Percentiles rank a stretch among this genome's conserved stretches.
Evolutionary conservation across 2,113 vertebrate species (phyloP).

Genomic region (Onychorhynchus coronatus): DNA sequence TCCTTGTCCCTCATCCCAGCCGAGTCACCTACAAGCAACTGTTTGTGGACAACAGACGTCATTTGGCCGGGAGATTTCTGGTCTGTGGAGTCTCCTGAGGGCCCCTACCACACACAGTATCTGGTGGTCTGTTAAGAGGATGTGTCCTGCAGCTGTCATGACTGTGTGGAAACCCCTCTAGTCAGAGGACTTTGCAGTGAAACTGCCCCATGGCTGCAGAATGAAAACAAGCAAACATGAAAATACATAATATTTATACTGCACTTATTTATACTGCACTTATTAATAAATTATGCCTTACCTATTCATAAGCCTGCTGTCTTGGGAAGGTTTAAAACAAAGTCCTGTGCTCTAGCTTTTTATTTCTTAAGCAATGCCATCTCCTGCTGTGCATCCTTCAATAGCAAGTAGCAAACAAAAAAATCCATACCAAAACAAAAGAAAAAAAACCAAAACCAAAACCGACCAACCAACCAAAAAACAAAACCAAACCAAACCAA

Average conservation of each 20-base stretch:
- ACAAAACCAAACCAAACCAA: not conserved
- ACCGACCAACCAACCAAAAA: too few species aligned
- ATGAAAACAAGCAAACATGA: not conserved
- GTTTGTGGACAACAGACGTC: not conserved
- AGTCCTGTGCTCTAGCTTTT: not conserved
- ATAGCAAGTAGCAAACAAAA: not conserved
- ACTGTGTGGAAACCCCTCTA: not conserved
- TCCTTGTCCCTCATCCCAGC: not conserved
- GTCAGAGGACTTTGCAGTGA: not conserved
- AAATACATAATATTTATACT: not conserved
- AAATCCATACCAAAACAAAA: too few species aligned
- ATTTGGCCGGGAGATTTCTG: not conserved
- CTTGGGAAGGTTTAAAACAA: not conserved
- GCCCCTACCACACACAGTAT: not conserved
- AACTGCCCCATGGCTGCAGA: not conserved
- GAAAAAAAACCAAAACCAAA: not conserved
- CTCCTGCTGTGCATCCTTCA: not conserved
- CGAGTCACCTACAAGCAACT: not conserved
- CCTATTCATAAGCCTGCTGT: not conserved
- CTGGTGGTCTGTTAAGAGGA: not conserved
- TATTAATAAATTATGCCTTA: slow-evolving; percentile 20
- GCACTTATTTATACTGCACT: not conserved
- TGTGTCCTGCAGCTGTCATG: not conserved
- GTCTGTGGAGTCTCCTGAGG: not conserved
- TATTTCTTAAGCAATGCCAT: not conserved